phyloP scores from a whole-genome alignment of 2,113 vertebrate genomes.

The Butorides virescens region DNA sequence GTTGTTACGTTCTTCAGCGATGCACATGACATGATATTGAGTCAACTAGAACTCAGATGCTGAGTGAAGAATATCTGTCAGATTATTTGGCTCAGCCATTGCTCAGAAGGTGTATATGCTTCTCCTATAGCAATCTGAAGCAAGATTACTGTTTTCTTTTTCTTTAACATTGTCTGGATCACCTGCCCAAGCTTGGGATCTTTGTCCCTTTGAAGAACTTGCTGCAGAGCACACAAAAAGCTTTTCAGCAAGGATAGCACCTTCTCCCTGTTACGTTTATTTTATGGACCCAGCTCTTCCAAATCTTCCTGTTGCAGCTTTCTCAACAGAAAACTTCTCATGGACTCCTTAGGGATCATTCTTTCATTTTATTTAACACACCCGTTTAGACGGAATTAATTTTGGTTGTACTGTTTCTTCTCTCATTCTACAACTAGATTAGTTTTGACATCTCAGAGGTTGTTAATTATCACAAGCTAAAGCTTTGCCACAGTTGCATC shows the following conservation, averaged over 20 bases:
- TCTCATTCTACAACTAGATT: not conserved
- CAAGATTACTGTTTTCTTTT: not conserved
- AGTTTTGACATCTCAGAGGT: not conserved
- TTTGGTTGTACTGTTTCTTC: not conserved
- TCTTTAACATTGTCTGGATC: not conserved
- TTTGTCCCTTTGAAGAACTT: not conserved
- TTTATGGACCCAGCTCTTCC: not conserved
- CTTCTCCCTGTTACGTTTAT: not conserved
- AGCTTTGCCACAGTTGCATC: not conserved
- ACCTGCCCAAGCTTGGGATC: not conserved
- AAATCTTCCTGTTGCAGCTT: not conserved
- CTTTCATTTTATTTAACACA: not conserved
- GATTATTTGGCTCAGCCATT: not conserved
- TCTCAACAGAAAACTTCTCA: not conserved
- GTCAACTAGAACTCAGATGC: not conserved
- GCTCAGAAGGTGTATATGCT: not conserved
- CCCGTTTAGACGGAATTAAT: not conserved
- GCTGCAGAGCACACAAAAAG: not conserved
- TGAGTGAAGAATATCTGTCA: not conserved
- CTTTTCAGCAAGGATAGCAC: not conserved
- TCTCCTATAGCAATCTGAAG: not conserved
- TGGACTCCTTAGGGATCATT: not conserved
- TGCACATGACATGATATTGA: not conserved
- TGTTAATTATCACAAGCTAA: slow-evolving; percentile 2
- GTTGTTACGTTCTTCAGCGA: not conserved